Evolutionary conservation across 1,140 invertebrate genomes (phyloP), one percentile per base, ranked within the genome.

Genomic region (Theocolax elegans): DNA sequence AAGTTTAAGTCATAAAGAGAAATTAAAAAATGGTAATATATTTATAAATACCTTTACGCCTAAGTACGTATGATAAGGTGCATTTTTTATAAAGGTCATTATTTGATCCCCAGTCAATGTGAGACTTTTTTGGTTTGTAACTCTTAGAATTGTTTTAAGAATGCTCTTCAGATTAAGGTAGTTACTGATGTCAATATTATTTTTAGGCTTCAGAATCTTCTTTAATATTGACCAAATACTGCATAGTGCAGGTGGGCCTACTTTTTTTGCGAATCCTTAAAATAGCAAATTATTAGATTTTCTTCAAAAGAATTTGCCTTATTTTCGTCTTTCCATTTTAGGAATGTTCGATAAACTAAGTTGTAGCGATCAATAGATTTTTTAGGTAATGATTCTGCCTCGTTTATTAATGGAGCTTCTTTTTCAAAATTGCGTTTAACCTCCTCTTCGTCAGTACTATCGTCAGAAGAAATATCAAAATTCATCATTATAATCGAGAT

Each of bases 181-280:
- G 25, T 53, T 53, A 27, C 13, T 53, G 3, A 53, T 53, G 13
- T 53, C 49, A n/a, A 53, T 53, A 3, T 53, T 53, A 27, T 53
- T 12, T 1, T 53, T 53, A 2, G 13, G 4, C 1, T 53, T 27
- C 10, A 53, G 23, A 2, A 53, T 27, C 17, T 53, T 53, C 29
- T 53, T 29, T 9, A 53, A 27, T 17, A 53, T 53, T 25, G 23
- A 29, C 25, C 23, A 27, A 10, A 27, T 12, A 15, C 25, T 53
- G 23, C 27, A 53, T 25, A 9, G 3, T 2, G 25, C 29, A 29
- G 2, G 1, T 25, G n/a, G 49, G 29, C 12, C 17, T 15, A 53
- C 49, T 27, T 27, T 25, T 53, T 27, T 13, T n/a, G n/a, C n/a
- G n/a, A n/a, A n/a, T n/a, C n/a, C n/a, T 53, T 53, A 3, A 27